These are phyloP conservation scores for Chrysemys picta DNA, from an alignment of 2,113 vertebrate species.

Conservation along the genomic window DNA sequence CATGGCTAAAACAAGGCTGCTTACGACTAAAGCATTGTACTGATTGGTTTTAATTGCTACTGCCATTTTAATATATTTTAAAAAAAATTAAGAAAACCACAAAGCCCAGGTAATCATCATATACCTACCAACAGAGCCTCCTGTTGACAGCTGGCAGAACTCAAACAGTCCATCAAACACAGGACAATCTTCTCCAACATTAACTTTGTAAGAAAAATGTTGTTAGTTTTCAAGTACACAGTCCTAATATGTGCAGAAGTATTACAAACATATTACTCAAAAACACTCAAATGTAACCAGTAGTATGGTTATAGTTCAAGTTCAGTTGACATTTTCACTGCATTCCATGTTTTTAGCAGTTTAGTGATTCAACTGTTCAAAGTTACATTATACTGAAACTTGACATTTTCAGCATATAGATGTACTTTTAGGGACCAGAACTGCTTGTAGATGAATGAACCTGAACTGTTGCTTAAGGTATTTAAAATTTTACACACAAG, in stretches of 20 bases:
- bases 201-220: conserved; percentile 76
- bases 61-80: neutral
- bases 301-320: neutral
- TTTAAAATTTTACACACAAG: neutral
- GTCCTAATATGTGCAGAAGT: neutral
- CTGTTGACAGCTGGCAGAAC: conserved; percentile 87
- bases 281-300: neutral
- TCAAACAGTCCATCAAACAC: conserved; percentile 89
- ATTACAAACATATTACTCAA: neutral
- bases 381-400: neutral
- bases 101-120: neutral
- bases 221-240: neutral
- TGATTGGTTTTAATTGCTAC: neutral
- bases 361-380: neutral
- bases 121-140: conserved; percentile 86
- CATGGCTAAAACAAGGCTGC: neutral
- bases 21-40: neutral
- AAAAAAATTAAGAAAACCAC: neutral
- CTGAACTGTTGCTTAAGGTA: neutral
- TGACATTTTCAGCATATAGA: neutral
- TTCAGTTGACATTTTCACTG: neutral
- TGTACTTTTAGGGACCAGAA: neutral
- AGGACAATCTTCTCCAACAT: conserved; percentile 88
- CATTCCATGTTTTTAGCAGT: neutral
- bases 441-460: neutral